phyloP scores from a whole-genome alignment of 2,113 vertebrate genomes.

The Balaeniceps rex region DNA sequence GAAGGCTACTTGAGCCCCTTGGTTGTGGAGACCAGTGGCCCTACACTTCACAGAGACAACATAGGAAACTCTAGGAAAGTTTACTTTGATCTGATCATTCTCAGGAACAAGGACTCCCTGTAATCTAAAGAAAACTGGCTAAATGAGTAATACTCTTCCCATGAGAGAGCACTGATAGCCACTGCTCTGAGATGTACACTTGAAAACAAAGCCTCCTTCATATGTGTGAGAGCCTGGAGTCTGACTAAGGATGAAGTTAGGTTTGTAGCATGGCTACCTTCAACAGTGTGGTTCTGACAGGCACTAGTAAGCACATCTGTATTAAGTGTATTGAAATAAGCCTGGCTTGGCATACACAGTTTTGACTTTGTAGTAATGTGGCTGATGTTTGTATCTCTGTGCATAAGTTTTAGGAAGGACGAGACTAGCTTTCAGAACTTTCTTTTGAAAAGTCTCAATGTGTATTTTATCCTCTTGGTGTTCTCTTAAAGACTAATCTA shows the following conservation, averaged over 20 bases:
- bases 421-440: neutral
- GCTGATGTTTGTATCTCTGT: neutral
- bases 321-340: neutral
- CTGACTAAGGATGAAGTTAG: neutral
- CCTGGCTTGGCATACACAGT: neutral
- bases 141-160: neutral
- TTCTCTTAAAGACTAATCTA: neutral
- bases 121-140: neutral
- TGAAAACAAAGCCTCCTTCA: neutral
- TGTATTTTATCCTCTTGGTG: neutral
- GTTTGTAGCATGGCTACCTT: neutral
- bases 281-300: neutral
- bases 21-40: neutral
- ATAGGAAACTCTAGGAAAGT: neutral
- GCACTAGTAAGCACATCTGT: neutral
- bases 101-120: neutral
- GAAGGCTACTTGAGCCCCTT: neutral
- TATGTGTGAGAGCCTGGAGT: neutral
- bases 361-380: neutral
- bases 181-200: neutral
- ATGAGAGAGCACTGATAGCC: neutral
- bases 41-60: neutral
- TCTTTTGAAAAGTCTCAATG: neutral
- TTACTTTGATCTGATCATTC: neutral
- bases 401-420: neutral